A percentile compares a stretch with the other conserved stretches of the same genome.
phyloP scores from a whole-genome alignment of 2,888 invertebrate genomes.

The Nemotelus pantherinus region DNA sequence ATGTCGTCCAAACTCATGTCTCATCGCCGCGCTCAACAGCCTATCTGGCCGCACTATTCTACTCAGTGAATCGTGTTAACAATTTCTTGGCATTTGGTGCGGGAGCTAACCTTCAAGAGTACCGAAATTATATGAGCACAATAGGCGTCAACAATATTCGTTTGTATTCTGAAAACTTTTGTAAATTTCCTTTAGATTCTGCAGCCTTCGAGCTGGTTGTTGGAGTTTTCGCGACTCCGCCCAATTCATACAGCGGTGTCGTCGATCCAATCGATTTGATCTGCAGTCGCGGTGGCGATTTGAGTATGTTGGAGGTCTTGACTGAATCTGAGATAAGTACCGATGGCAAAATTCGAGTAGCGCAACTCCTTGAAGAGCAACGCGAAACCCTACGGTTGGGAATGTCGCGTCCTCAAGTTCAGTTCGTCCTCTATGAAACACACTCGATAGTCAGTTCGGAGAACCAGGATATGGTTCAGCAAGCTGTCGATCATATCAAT shows the following conservation, averaged over 20 bases:
- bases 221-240: conserved; percentile 78
- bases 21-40: conserved; percentile 82
- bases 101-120: conserved; percentile 68
- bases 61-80: conserved; percentile 70
- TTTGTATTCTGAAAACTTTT: conserved; percentile 66
- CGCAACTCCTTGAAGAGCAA: conserved; percentile 78
- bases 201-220: conserved; percentile 70
- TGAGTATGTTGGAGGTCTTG: conserved; percentile 77
- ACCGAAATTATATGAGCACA: conserved; percentile 74
- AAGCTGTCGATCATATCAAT: conserved; percentile 76
- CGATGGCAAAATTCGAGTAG: conserved; percentile 71
- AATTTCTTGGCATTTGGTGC: conserved; percentile 72
- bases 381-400: conserved; percentile 77
- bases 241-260: conserved; percentile 83
- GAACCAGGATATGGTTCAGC: conserved; percentile 77
- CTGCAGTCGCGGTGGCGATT: conserved; percentile 81
- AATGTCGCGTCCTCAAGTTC: conserved; percentile 84
- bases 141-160: conserved; percentile 73
- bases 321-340: conserved; percentile 75
- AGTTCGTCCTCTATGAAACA: conserved; percentile 82
- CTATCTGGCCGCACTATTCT: conserved; percentile 76
- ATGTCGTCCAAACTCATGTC: conserved; percentile 81
- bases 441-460: conserved; percentile 81
- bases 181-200: conserved; percentile 66
- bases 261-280: conserved; percentile 82